Evolutionary conservation across 2,888 invertebrate genomes (phyloP).

Genomic region (Heteropelma amictum): DNA sequence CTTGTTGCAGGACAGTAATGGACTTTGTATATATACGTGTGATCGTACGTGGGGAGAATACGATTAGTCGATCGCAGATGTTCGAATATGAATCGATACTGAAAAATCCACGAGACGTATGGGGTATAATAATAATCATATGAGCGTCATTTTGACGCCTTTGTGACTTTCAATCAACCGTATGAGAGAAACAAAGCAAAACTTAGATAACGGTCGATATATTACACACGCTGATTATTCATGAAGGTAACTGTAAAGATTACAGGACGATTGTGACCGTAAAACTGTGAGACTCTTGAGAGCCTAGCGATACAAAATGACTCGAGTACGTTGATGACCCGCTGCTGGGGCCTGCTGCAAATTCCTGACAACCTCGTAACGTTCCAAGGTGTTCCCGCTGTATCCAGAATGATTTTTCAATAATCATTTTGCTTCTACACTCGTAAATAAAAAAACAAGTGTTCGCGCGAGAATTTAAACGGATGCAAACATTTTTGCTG

Average conservation of each 20-base stretch:
- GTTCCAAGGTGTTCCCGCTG: conserved; percentile 16
- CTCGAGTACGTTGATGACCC: conserved; percentile 52
- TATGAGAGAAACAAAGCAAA: too few species aligned
- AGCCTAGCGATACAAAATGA: conserved; percentile 19
- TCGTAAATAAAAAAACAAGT: too few species aligned
- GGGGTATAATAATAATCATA: too few species aligned
- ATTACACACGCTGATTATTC: conserved; percentile 32
- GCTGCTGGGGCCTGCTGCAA: neutral
- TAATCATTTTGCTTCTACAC: neutral
- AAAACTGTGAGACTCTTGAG: conserved; percentile 14
- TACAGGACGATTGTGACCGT: conserved; percentile 24
- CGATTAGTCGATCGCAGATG: conserved; percentile 25
- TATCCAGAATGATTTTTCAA: neutral
- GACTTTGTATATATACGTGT: neutral
- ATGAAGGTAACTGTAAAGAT: conserved; percentile 36
- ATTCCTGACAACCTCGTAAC: conserved; percentile 18
- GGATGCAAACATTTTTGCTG: too few species aligned
- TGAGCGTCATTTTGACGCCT: neutral
- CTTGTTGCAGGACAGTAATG: conserved; percentile 16
- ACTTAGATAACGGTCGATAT: conserved; percentile 36
- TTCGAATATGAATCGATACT: neutral
- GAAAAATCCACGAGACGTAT: neutral
- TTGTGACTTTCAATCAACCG: neutral
- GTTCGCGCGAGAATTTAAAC: neutral
- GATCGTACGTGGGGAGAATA: conserved; percentile 31